Conservation (phyloP, 2,113 vertebrate genomes). For the Sinocyclocheilus maitianheensis region DNA sequence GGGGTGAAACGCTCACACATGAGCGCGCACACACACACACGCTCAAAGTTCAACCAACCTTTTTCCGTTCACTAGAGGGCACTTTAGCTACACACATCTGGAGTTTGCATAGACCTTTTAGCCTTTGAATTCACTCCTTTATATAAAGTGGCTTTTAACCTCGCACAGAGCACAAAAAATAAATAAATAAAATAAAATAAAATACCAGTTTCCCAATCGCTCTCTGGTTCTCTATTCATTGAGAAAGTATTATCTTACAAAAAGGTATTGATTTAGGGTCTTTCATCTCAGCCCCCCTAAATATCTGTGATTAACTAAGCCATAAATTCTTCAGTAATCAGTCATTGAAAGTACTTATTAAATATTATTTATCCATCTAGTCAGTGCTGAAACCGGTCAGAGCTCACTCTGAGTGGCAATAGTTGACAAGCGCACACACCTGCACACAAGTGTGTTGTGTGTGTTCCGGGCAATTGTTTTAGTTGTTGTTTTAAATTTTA, state of each 20-base stretch:
- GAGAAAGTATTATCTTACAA: slow-evolving; percentile 19
- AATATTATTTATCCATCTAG: background rate
- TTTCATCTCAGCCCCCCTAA: background rate
- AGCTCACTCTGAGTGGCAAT: no score
- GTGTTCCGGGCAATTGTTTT: no score
- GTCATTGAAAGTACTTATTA: slow-evolving; percentile 1
- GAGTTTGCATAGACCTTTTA: slow-evolving; percentile 19
- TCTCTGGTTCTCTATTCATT: background rate
- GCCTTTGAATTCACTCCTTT: background rate
- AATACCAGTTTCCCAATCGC: slow-evolving; percentile 9
- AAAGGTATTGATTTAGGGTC: background rate
- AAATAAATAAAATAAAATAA: background rate
- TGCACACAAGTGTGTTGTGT: no score
- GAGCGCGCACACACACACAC: background rate
- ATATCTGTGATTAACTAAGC: no score
- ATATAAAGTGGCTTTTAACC: slow-evolving; percentile 38
- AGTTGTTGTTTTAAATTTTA: no score
- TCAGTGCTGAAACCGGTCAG: background rate
- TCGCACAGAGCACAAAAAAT: slow-evolving; percentile 17
- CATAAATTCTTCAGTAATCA: no score
- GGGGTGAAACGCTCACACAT: slow-evolving; percentile 9
- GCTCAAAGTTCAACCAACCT: slow-evolving; percentile 17
- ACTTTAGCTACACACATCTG: slow-evolving; percentile 65
- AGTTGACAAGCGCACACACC: no score
- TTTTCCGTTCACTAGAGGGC: slow-evolving; percentile 74